These are phyloP conservation scores for Notolabrus celidotus DNA, from an alignment of 2,797 vertebrate species.

Conservation along the genomic window DNA sequence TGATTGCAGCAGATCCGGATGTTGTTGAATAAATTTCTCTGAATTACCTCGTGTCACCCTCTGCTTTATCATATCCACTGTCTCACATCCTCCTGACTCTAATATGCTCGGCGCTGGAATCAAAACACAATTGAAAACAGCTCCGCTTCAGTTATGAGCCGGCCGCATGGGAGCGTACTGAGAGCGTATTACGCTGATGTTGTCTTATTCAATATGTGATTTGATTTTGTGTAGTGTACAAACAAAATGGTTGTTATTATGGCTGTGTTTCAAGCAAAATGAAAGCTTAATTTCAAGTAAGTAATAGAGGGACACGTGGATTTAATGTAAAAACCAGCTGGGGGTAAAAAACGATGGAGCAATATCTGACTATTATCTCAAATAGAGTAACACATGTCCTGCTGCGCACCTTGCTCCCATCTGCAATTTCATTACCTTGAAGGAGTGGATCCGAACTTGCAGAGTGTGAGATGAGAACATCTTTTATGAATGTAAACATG, in stretches of 20 bases:
- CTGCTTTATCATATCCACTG: constrained; percentile 39
- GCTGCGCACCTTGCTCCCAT: background rate
- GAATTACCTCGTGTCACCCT: constrained; percentile 28
- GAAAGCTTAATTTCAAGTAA: constrained; percentile 12
- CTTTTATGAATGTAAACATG: background rate
- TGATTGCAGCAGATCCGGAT: constrained; percentile 44
- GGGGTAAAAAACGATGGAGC: background rate
- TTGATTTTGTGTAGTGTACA: background rate
- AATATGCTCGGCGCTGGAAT: constrained; percentile 19
- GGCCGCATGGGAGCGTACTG: constrained; percentile 1
- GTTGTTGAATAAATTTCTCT: constrained; percentile 46
- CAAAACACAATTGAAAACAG: constrained; percentile 37
- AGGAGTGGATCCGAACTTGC: background rate
- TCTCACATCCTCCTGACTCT: constrained; percentile 4
- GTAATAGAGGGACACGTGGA: background rate
- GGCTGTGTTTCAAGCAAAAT: constrained; percentile 1
- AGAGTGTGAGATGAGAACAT: background rate
- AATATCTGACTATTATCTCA: background rate
- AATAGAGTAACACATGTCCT: background rate
- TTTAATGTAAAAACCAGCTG: background rate
- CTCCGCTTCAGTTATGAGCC: constrained; percentile 7
- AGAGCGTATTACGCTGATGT: constrained; percentile 4
- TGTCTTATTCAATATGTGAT: constrained; percentile 5
- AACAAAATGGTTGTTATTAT: background rate
- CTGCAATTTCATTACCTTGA: background rate